Evolutionary conservation across 2,113 vertebrate genomes (phyloP).

Genomic region (Tyrannus savana): DNA sequence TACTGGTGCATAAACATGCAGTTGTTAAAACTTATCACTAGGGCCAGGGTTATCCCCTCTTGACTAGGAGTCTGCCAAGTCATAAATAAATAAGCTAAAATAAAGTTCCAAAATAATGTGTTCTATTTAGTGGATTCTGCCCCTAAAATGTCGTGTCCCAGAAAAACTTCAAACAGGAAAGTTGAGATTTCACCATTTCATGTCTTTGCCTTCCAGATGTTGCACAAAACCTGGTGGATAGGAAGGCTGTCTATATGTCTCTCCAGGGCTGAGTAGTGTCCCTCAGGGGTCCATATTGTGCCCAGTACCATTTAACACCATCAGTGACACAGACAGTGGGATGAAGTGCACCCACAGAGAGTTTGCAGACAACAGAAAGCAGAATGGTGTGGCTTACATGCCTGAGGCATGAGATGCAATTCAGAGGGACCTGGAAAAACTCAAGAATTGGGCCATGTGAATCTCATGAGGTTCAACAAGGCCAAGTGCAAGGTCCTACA

Average conservation of each 20-base stretch:
- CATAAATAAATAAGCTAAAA: conserved; percentile 42
- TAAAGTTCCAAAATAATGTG: conserved; percentile 4
- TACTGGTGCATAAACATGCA: conserved; percentile 52
- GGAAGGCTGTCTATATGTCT: neutral
- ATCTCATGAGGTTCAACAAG: neutral
- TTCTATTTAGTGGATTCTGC: neutral
- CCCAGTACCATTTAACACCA: neutral
- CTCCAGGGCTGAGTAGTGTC: neutral
- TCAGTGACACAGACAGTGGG: neutral
- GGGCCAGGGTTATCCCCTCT: conserved; percentile 42
- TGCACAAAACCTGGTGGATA: neutral
- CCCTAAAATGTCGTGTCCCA: neutral
- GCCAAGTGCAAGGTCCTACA: neutral
- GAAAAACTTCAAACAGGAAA: neutral
- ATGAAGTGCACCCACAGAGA: accelerated
- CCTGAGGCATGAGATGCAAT: neutral
- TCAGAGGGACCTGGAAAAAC: neutral
- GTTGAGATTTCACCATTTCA: neutral
- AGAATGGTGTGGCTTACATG: accelerated
- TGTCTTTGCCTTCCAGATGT: neutral
- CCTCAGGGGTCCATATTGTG: neutral
- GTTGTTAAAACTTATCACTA: conserved; percentile 54
- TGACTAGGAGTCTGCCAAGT: conserved; percentile 47
- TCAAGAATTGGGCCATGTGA: neutral
- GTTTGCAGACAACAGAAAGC: neutral